Evolutionary conservation across 1,140 invertebrate genomes (phyloP), one percentile per base, ranked within the genome.

Genomic region (Nomia melanderi): DNA sequence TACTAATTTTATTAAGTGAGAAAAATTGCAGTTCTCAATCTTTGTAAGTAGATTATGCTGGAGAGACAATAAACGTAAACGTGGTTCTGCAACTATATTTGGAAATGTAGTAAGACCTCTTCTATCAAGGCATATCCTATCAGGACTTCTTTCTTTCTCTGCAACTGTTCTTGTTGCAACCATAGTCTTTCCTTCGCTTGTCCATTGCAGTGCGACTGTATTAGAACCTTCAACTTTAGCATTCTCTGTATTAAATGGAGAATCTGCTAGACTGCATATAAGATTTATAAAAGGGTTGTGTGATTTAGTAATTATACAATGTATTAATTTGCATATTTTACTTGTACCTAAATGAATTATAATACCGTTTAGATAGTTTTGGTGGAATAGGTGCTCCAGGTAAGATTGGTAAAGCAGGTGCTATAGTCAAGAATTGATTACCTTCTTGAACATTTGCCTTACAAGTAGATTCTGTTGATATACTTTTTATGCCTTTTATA

Each of bases 41-140:
- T 94, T 95, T 69, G 94, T 96, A 69, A 98, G 95, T 76, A 97
- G 93, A 93, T 98, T 98, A 89, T 98, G 97, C 88, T 98, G 97
- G 36, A 98, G 93, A 47, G 97, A 98, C 57, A 98, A 91, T 56
- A 98, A 92, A 33, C 97, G 93, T 33, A 98, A 91, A 85, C 95
- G 95, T 25, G 95, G 94, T 83, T 97, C 97, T 53, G 95, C 95
- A 56, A 96, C 94, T 70, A 98, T 95, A 75, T 96, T 94, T 0
- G 97, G 97, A 79, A 97, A 94, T 31, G 93, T 93, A 9, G 95
- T 96, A 25, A 97, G 90, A 17, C 96, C 96, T 44, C 95, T 91
- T 84, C 96, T 94, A 88, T 97, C 96, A 14, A 97, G 93, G 86
- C 94, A 95, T 83, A 97, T 96, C 81, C 96, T 93, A 88, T 97